These are phyloP conservation scores for Sarcophilus harrisii DNA, from an alignment of 2,797 vertebrate species.

Conservation along the genomic window DNA sequence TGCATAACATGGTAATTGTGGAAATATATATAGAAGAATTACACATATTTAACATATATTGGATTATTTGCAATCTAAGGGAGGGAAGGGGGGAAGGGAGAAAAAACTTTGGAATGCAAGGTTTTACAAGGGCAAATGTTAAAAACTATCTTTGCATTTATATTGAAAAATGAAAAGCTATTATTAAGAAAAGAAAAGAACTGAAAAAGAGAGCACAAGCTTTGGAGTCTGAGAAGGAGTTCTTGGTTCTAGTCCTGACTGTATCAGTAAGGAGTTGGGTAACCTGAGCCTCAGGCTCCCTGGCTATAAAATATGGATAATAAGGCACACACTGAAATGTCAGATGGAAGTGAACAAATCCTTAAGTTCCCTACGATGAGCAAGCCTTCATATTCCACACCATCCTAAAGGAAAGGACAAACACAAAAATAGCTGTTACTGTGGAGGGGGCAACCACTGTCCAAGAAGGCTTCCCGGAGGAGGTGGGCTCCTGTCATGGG, in stretches of 20 bases:
- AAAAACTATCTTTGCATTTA: no score
- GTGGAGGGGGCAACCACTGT: not conserved
- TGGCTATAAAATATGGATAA: not conserved
- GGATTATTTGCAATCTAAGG: no score
- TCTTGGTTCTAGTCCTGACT: not conserved
- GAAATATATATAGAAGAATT: no score
- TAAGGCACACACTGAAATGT: not conserved
- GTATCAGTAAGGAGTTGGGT: not conserved
- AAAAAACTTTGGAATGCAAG: no score
- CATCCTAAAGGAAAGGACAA: not conserved
- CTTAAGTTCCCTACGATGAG: accelerated
- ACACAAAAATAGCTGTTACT: not conserved
- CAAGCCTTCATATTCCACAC: not conserved
- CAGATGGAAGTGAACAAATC: not conserved
- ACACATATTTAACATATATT: no score
- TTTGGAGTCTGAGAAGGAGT: not conserved
- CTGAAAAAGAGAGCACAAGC: no score
- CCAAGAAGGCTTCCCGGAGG: not conserved
- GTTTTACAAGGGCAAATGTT: no score
- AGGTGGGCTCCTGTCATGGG: not conserved
- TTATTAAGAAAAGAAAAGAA: no score
- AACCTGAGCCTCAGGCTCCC: not conserved
- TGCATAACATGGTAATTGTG: no score
- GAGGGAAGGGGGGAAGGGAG: no score
- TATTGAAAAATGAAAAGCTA: no score